phyloP scores from a whole-genome alignment of 2,888 invertebrate genomes.

The Seira ritae region DNA sequence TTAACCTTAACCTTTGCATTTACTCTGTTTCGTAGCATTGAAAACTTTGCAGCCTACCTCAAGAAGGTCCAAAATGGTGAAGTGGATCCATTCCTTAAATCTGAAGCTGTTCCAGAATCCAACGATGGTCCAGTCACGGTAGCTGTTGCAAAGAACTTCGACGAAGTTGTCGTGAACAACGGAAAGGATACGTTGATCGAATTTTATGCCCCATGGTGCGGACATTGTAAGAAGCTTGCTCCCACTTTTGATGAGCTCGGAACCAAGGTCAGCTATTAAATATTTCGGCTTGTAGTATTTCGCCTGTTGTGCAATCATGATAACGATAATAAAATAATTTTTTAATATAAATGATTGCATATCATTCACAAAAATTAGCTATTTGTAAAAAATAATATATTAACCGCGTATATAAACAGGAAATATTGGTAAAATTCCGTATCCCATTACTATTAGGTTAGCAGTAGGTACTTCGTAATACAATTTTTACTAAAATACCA shows the following conservation, averaged over 20 bases:
- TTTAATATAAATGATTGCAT: slow-evolving; percentile 70
- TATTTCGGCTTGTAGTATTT: too few species aligned
- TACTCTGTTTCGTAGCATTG: slow-evolving; percentile 87
- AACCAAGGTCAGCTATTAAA: slow-evolving; percentile 80
- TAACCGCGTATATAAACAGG: not conserved
- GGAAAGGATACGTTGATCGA: slow-evolving; percentile 96
- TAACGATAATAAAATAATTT: too few species aligned
- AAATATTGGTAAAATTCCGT: slow-evolving; percentile 20
- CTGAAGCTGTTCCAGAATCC: slow-evolving; percentile 91
- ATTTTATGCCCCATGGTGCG: slow-evolving; percentile 98
- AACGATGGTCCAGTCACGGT: slow-evolving; percentile 90
- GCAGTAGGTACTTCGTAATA: slow-evolving; percentile 6
- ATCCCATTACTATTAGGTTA: slow-evolving; percentile 5
- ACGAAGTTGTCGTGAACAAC: slow-evolving; percentile 93
- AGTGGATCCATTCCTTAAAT: slow-evolving; percentile 95
- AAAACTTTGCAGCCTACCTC: slow-evolving; percentile 89
- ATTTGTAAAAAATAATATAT: not conserved
- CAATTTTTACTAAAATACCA: not conserved
- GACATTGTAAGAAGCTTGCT: slow-evolving; percentile 97
- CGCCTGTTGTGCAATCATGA: too few species aligned
- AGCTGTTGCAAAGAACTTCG: slow-evolving; percentile 98
- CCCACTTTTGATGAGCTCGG: slow-evolving; percentile 97
- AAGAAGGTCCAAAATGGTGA: slow-evolving; percentile 88
- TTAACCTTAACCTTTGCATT: too few species aligned
- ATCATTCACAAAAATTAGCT: slow-evolving; percentile 14